A percentile compares a stretch with the other conserved stretches of the same genome.
phyloP scores from a whole-genome alignment of 1,140 invertebrate genomes.

The Hyposmocoma kahamanoa region DNA sequence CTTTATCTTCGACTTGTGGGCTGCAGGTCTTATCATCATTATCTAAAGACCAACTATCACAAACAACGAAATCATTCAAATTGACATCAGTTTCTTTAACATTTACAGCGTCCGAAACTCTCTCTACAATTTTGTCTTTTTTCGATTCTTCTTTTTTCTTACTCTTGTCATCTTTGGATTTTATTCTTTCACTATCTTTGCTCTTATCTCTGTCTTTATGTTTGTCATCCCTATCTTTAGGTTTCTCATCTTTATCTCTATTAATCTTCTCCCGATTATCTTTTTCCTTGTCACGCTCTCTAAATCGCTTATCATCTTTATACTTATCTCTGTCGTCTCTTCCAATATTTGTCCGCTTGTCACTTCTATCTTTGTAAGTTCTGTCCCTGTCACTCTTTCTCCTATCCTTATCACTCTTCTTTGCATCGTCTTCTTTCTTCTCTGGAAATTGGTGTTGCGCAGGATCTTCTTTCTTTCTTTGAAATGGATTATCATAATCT shows the following conservation, averaged over 20 bases:
- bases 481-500: constrained; percentile 62
- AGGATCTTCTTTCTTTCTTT: constrained; percentile 45
- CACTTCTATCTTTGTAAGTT: constrained; percentile 34
- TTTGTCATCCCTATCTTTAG: constrained; percentile 14
- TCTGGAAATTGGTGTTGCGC: constrained; percentile 13
- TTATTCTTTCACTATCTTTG: not conserved
- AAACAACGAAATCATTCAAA: constrained; percentile 60
- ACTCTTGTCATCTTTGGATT: not conserved
- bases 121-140: not conserved
- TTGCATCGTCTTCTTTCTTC: constrained; percentile 14
- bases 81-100: constrained; percentile 51
- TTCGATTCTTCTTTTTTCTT: not conserved
- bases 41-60: constrained; percentile 67
- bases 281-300: constrained; percentile 14
- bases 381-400: constrained; percentile 29
- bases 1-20: constrained; percentile 38
- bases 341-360: no score
- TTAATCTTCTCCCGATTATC: constrained; percentile 11
- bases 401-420: constrained; percentile 23
- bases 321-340: constrained; percentile 34
- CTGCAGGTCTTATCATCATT: constrained; percentile 55
- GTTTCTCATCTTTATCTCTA: constrained; percentile 18
- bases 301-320: constrained; percentile 22
- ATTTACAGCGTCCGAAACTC: constrained; percentile 6
- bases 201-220: constrained; percentile 3